Evolutionary conservation across 2,888 invertebrate species (phyloP), one percentile per base, ranked within the genome.

Genomic region (Thysanoteuthis rhombus): DNA sequence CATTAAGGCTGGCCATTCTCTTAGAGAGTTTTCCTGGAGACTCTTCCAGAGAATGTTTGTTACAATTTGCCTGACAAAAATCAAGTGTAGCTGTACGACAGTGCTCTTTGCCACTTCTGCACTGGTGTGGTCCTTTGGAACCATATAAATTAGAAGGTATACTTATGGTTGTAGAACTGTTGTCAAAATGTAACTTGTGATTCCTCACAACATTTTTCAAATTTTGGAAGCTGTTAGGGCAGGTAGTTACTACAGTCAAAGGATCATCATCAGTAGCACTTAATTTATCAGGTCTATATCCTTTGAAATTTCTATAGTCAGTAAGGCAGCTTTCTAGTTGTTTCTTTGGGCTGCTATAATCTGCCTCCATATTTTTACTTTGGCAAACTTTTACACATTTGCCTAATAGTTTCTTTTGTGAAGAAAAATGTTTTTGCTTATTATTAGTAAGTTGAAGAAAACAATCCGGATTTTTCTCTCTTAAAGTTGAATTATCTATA

Each of bases 1-100:
- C 92, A 92, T 92, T 92, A 36, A 92, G 45, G 36, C 92, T 92
- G 32, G 92, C 92, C 8, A 92, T 92, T 47, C 92, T 92, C 45
- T 52, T 45, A 25, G 92, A 90, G 40, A 38, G 40, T 38, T 90
- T 90, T 40, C 36, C 39, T 39, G 42, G 36, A 1, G 90, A 90
- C 3, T 90, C 90, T 90, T 38, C 39, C 32, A 36, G 32, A 39
- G 36, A 19, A 36, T 39, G 39, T 4, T 90, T 90, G 32, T 39
- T n/a, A 90, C 38, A 90, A 25, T 39, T 90, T n/a, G 16, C 22
- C 32, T 38, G 38, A 39, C 39, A 39, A 90, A 90, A 39, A 90
- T 90, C 90, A 90, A 36, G 90, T 90, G 90, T 90, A 10, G 90
- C 38, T 90, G 36, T 36, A 16, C 39, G 28, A 58, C 58, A 58